phyloP scores from a whole-genome alignment of 2,113 vertebrate genomes.

The Heteronetta atricapilla region DNA sequence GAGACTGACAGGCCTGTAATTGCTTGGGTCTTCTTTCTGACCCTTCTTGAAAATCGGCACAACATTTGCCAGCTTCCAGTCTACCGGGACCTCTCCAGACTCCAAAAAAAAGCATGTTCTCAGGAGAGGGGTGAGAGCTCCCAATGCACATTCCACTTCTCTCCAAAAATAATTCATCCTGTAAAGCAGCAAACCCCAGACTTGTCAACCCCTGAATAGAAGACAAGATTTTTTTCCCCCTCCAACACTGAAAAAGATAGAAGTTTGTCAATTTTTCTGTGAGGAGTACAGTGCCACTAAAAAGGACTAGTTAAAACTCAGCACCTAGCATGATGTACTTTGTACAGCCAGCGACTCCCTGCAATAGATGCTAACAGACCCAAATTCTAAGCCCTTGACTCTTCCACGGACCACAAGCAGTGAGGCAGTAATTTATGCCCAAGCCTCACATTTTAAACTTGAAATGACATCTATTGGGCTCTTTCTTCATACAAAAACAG shows the following conservation, averaged over 20 bases:
- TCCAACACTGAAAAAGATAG: neutral
- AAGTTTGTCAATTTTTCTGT: neutral
- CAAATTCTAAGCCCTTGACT: neutral
- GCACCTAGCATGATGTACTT: neutral
- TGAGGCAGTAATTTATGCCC: neutral
- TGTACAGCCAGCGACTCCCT: neutral
- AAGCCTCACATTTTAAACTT: conserved; percentile 8
- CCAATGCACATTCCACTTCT: neutral
- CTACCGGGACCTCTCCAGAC: no score
- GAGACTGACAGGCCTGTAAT: no score
- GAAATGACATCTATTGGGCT: conserved; percentile 11
- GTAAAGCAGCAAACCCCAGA: neutral
- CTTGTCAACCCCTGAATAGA: neutral
- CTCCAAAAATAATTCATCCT: neutral
- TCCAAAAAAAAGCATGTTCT: neutral
- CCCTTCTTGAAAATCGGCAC: no score
- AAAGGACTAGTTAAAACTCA: neutral
- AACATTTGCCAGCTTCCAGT: no score
- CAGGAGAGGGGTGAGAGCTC: neutral
- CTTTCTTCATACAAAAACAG: neutral
- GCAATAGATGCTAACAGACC: neutral
- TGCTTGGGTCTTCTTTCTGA: no score
- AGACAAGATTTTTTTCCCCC: neutral
- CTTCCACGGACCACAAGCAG: neutral
- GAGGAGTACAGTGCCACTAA: neutral